phyloP scores from a whole-genome alignment of 2,888 invertebrate genomes.

The Margaritifera margaritifera region DNA sequence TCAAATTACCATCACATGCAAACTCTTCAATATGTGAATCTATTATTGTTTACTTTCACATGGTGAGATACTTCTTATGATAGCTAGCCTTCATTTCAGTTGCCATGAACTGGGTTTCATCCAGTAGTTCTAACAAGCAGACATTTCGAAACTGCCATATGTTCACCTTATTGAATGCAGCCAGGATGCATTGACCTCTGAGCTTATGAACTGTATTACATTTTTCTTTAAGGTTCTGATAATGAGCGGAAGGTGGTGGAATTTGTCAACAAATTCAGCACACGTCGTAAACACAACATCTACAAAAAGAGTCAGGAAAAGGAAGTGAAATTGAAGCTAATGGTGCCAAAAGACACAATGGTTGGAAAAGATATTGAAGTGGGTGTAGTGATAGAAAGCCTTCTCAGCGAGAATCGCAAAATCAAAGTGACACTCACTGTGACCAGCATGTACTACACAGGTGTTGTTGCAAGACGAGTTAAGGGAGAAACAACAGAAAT shows the following conservation, averaged over 20 bases:
- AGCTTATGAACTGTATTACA: neutral
- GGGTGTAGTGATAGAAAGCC: conserved; percentile 40
- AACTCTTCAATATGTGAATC: no score
- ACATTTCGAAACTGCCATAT: neutral
- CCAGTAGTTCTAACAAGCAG: no score
- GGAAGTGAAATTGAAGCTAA: conserved; percentile 38
- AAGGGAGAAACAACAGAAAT: conserved; percentile 30
- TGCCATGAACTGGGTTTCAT: no score
- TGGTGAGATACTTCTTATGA: no score
- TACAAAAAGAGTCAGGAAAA: conserved; percentile 32
- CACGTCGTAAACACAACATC: conserved; percentile 44
- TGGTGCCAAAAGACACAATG: conserved; percentile 29
- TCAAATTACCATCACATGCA: no score
- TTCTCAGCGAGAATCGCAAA: conserved; percentile 20
- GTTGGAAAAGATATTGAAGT: conserved; percentile 47
- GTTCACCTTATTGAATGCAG: neutral
- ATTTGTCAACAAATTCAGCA: conserved; percentile 52
- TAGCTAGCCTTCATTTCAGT: no score
- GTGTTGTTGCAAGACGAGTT: conserved; percentile 44
- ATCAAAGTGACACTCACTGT: conserved; percentile 42
- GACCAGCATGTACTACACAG: conserved; percentile 52
- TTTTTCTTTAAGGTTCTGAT: conserved; percentile 41
- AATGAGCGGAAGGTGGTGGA: conserved; percentile 58
- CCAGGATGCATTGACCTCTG: neutral
- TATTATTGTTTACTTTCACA: no score